A percentile compares a stretch with the other conserved stretches of the same genome.
phyloP scores from a whole-genome alignment of 2,888 invertebrate species.

The Spilosoma lubricipeda region DNA sequence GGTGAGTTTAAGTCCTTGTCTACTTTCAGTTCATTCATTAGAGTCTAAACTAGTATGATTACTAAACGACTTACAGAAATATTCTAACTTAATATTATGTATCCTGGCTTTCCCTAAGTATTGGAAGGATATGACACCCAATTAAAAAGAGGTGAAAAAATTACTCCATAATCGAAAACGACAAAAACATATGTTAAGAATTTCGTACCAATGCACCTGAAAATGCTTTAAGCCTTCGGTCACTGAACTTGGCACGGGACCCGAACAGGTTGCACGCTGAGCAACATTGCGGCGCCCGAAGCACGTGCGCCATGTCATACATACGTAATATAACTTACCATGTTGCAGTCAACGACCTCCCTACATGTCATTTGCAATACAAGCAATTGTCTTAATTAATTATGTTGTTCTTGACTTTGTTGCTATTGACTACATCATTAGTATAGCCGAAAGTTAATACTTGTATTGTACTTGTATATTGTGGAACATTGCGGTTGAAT shows the following conservation, averaged over 20 bases:
- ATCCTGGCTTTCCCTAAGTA: too few relatives aligned
- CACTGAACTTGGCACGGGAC: slow-evolving; percentile 8
- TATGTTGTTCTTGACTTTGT: too few relatives aligned
- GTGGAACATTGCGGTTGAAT: not conserved
- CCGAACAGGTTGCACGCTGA: not conserved
- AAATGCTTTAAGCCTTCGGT: slow-evolving; percentile 11
- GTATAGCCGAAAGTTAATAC: not conserved
- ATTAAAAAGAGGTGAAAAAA: too few relatives aligned
- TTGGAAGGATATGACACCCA: not conserved
- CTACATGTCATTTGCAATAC: not conserved
- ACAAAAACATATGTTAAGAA: not conserved
- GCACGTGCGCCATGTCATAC: slow-evolving; percentile 12
- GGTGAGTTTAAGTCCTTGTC: too few relatives aligned
- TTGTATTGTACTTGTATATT: not conserved
- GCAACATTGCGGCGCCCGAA: slow-evolving; percentile 10
- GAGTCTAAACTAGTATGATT: too few relatives aligned
- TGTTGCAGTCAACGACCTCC: slow-evolving; percentile 8
- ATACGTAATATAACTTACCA: slow-evolving; percentile 9
- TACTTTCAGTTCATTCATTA: too few relatives aligned
- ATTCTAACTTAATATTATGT: too few relatives aligned
- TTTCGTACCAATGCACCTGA: not conserved
- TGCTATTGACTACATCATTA: not conserved
- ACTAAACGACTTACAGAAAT: too few relatives aligned
- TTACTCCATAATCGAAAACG: not conserved
- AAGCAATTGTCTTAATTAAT: not conserved